phyloP scores from a whole-genome alignment of 2,797 vertebrate genomes.

The Lophotriccus pileatus region DNA sequence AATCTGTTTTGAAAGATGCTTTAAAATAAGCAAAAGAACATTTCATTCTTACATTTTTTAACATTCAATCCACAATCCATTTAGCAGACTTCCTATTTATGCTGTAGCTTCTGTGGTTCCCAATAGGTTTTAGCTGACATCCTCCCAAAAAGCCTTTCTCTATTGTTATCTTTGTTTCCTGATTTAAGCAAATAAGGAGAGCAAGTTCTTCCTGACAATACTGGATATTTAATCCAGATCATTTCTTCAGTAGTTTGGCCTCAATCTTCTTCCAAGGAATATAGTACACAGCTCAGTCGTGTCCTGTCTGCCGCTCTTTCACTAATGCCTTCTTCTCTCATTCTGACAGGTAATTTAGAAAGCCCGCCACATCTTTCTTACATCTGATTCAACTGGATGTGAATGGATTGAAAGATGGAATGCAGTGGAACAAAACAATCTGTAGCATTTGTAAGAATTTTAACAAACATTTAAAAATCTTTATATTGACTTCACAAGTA shows the following conservation, averaged over 20 bases:
- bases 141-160: neutral
- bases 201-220: neutral
- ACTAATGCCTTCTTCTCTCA: neutral
- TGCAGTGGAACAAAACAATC: neutral
- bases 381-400: constrained; percentile 2
- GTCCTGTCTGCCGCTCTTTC: constrained; percentile 23
- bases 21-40: neutral
- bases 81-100: neutral
- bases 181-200: neutral
- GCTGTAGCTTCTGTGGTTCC: neutral
- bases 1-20: neutral
- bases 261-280: constrained; percentile 22
- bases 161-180: neutral
- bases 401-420: constrained; percentile 3
- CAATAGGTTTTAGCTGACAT: neutral
- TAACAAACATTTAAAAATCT: neutral
- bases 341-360: constrained; percentile 65
- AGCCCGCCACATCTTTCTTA: constrained; percentile 19
- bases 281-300: neutral
- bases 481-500: neutral
- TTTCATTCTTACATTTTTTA: neutral
- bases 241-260: neutral
- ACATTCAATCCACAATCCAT: neutral
- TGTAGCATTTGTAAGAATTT: neutral
- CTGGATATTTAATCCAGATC: constrained; percentile 13